Base-by-base conservation (phyloP, 2,888 invertebrate species). In the Nyleta sp. region DNA sequence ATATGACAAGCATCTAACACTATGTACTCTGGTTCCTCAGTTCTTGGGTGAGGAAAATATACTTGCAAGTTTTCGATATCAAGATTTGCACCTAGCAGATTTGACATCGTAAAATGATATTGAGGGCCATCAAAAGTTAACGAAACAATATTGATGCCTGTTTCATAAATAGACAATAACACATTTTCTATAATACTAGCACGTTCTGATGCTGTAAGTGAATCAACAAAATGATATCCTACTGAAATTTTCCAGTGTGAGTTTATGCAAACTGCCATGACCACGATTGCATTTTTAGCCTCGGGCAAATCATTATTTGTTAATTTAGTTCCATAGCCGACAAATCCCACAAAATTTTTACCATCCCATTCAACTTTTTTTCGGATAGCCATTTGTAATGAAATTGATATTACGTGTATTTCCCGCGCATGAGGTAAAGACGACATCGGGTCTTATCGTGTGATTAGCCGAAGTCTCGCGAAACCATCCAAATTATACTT, bases 111-210 rank as follows among this genome's bases (percentile, higher is more conserved):
- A 13, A 77, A 53, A 53, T 83, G 72, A 2, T 48, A 46, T 40
- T 35, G 6, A 8, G 73, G 55, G 13, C 80, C 83, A 75, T 83
- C 83, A 65, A 78, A 80, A 7, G 81, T 82, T 15, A 83, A 13
- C 0, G 81, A 57, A 4, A 74, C 57, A 17, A 80, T 22, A 8
- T 35, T 48, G 11, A 78, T 31, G 4, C 80, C 81, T 33, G 81
- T 73, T n/a, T 78, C 57, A 13, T 79, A 46, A 1, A 70, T 6
- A n/a, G 52, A 42, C 7, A 20, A 15, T 33, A 82, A 53, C 24
- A 64, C 50, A 44, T 81, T 33, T 18, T 46, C 40, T 31, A 75
- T 57, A 10, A 82, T 28, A 33, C 64, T 57, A 2, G 71, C 70
- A 17, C 57, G 55, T 60, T 78, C 64, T 20, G 52, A 5, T 13